These are phyloP conservation scores for Vandiemenella viatica DNA, from an alignment of 2,888 invertebrate genomes.

Conservation along the genomic window DNA sequence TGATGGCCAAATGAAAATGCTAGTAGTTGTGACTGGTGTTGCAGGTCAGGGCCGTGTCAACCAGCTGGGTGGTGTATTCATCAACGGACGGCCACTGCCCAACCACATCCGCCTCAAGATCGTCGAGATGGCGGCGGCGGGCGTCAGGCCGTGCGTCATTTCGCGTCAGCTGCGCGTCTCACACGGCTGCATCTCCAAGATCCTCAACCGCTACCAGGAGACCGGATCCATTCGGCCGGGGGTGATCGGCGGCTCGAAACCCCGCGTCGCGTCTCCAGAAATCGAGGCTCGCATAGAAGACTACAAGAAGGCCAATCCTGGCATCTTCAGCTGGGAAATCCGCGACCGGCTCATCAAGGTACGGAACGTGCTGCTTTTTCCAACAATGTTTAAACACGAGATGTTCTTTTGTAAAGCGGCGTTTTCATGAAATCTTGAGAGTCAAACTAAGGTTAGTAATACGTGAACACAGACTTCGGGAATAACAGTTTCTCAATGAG, in stretches of 20 bases:
- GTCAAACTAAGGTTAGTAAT: not conserved
- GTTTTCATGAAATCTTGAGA: not conserved
- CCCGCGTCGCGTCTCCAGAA: constrained; percentile 84
- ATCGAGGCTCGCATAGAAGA: constrained; percentile 84
- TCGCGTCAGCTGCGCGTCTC: constrained; percentile 86
- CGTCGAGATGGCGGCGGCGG: constrained; percentile 89
- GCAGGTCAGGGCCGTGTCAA: constrained; percentile 91
- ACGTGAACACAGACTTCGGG: not conserved
- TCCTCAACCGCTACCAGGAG: too few species aligned
- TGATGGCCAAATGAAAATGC: too few species aligned
- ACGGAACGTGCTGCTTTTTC: too few species aligned
- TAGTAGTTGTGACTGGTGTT: too few species aligned
- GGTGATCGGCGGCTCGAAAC: constrained; percentile 86
- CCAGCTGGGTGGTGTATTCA: too few species aligned
- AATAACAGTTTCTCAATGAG: too few species aligned
- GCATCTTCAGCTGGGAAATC: constrained; percentile 91
- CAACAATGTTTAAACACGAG: not conserved
- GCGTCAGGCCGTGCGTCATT: constrained; percentile 89
- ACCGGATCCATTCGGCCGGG: constrained; percentile 91
- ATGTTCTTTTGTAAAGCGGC: not conserved
- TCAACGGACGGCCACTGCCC: too few species aligned
- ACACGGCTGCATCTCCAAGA: constrained; percentile 93
- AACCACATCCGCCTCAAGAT: too few species aligned
- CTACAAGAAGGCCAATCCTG: constrained; percentile 81
- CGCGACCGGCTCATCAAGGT: constrained; percentile 83